Percentiles rank a stretch among this genome's conserved stretches.
These are phyloP conservation scores for Atrina japonica DNA, from an alignment of 2,888 invertebrate genomes.

Conservation along the genomic window DNA sequence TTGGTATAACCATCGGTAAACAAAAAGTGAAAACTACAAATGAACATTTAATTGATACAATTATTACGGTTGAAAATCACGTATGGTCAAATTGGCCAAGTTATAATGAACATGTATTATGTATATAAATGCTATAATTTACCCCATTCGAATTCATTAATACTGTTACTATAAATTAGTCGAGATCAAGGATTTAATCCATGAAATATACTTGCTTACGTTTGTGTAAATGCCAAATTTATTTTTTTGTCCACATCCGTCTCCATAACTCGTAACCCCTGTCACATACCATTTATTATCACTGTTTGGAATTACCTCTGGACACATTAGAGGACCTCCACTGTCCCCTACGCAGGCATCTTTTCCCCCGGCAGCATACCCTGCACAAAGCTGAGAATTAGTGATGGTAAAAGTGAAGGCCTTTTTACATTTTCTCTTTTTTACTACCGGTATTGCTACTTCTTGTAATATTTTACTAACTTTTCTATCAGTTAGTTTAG, in stretches of 20 bases:
- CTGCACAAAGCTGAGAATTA: slow-evolving; percentile 96
- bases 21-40: no score
- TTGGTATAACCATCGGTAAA: no score
- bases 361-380: slow-evolving; percentile 87
- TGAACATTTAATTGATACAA: no score
- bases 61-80: no score
- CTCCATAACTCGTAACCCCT: slow-evolving; percentile 97
- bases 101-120: no score
- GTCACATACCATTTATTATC: slow-evolving; percentile 84
- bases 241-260: slow-evolving; percentile 95
- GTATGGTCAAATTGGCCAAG: no score
- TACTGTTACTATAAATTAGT: slow-evolving; percentile 13
- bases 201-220: slow-evolving; percentile 92
- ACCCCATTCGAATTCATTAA: no score
- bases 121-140: no score
- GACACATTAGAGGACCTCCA: slow-evolving; percentile 87
- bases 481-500: slow-evolving; percentile 85
- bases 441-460: slow-evolving; percentile 93
- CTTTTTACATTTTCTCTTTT: slow-evolving; percentile 88
- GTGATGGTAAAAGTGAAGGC: slow-evolving; percentile 93
- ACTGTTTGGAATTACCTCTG: slow-evolving; percentile 23
- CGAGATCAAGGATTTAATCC: slow-evolving; percentile 84
- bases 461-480: slow-evolving; percentile 93
- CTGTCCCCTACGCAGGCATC: slow-evolving; percentile 96
- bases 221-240: slow-evolving; percentile 97